phyloP scores from a whole-genome alignment of 1,140 invertebrate genomes.

The Aphelenchoides fujianensis region DNA sequence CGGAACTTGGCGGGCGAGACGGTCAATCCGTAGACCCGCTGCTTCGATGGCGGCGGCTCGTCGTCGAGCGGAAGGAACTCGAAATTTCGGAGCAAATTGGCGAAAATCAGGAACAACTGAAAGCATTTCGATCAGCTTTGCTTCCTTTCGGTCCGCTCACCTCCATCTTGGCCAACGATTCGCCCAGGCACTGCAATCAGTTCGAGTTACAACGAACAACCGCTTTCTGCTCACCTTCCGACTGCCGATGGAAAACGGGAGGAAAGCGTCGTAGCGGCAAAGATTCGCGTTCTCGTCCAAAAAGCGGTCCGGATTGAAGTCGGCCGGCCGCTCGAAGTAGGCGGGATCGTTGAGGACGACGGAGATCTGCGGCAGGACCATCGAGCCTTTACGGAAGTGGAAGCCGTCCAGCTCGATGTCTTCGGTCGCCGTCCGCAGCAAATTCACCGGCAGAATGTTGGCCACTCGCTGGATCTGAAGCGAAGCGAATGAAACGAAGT shows the following conservation, averaged over 20 bases:
- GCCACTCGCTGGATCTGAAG: conserved; percentile 62
- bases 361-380: conserved; percentile 60
- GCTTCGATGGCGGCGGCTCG: conserved; percentile 21
- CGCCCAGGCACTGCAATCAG: conserved; percentile 89
- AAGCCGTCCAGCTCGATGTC: conserved; percentile 54
- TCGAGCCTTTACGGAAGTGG: conserved; percentile 43
- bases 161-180: conserved; percentile 83
- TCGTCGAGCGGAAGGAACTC: conserved; percentile 62
- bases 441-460: conserved; percentile 63
- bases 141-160: too few species aligned
- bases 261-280: conserved; percentile 78
- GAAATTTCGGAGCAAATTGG: conserved; percentile 78
- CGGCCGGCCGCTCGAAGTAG: conserved; percentile 70
- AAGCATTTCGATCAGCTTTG: too few species aligned
- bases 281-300: conserved; percentile 73
- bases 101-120: conserved; percentile 83
- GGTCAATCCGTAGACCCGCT: conserved; percentile 52
- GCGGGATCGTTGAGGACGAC: conserved; percentile 55
- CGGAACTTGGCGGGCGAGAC: conserved; percentile 45
- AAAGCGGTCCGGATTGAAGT: conserved; percentile 79
- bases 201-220: too few species aligned
- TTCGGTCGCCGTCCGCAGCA: conserved; percentile 59
- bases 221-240: neutral
- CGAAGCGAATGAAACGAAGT: neutral
- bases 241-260: conserved; percentile 80